A percentile compares a stretch with the other conserved stretches of the same genome.
Conservation (phyloP, 1,140 invertebrate genomes). For the Asbolus verrucosus region DNA sequence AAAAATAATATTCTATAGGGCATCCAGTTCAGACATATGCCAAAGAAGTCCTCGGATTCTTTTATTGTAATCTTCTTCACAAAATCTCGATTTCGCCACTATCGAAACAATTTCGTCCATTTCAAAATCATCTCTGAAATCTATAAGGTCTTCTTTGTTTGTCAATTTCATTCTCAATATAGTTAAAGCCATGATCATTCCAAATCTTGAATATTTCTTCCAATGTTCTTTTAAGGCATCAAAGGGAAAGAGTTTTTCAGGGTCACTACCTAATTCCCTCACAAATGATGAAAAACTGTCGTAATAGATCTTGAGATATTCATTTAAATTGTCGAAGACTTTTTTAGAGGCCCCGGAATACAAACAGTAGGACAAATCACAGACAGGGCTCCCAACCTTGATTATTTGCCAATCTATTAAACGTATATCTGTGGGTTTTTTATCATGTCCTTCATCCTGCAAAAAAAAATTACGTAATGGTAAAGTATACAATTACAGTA, state of each 20-base stretch:
- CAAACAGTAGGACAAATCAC: conserved; percentile 47
- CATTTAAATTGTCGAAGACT: conserved; percentile 25
- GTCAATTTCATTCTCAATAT: conserved; percentile 20
- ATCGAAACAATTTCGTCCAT: neutral
- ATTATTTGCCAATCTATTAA: conserved; percentile 43
- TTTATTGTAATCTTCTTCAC: neutral
- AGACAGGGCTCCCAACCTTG: conserved; percentile 28
- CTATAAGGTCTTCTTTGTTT: conserved; percentile 5
- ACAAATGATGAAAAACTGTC: conserved; percentile 58
- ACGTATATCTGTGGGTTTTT: neutral
- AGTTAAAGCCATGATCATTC: conserved; percentile 42
- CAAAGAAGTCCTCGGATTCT: neutral
- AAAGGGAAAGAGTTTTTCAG: conserved; percentile 53
- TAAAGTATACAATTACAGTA: too few relatives aligned
- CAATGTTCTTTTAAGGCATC: conserved; percentile 62
- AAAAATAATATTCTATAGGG: neutral
- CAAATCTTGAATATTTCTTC: conserved; percentile 62
- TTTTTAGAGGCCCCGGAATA: conserved; percentile 35
- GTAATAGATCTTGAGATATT: conserved; percentile 41
- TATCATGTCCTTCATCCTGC: neutral
- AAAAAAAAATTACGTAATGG: conserved; percentile 3
- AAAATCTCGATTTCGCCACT: neutral
- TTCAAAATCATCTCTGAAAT: conserved; percentile 4
- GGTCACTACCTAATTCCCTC: conserved; percentile 60
- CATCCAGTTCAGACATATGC: conserved; percentile 9